phyloP scores from a whole-genome alignment of 2,113 vertebrate species.

The Vicugna pacos region DNA sequence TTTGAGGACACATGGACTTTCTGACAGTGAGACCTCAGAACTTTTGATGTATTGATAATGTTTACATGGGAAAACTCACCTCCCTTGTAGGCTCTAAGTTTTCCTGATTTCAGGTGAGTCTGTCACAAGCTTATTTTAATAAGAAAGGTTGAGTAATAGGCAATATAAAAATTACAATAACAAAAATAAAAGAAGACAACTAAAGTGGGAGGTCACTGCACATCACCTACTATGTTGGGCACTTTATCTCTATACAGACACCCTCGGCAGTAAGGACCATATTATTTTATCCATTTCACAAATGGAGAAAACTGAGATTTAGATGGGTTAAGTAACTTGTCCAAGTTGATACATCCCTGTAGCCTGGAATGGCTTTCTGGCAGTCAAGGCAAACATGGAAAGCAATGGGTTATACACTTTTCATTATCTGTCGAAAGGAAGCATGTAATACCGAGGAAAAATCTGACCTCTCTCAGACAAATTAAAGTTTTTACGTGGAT shows the following conservation, averaged over 20 bases:
- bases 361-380: background rate
- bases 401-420: background rate
- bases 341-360: background rate
- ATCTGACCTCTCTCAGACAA: background rate
- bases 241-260: too few species aligned
- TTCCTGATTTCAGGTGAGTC: background rate
- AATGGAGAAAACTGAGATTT: background rate
- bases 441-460: background rate
- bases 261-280: background rate
- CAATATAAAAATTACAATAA: background rate
- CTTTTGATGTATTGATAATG: too few species aligned
- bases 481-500: background rate
- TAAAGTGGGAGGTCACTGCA: rapidly evolving
- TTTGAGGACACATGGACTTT: background rate
- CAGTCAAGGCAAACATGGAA: background rate
- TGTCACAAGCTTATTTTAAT: background rate
- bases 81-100: background rate
- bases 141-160: background rate
- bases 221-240: background rate
- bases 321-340: background rate
- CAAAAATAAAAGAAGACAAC: background rate
- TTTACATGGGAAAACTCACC: background rate
- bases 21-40: background rate
- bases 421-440: background rate
- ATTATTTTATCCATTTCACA: background rate